Evolutionary conservation across 2,113 vertebrate species (phyloP).

Genomic region (Pogonocichla stellata): DNA sequence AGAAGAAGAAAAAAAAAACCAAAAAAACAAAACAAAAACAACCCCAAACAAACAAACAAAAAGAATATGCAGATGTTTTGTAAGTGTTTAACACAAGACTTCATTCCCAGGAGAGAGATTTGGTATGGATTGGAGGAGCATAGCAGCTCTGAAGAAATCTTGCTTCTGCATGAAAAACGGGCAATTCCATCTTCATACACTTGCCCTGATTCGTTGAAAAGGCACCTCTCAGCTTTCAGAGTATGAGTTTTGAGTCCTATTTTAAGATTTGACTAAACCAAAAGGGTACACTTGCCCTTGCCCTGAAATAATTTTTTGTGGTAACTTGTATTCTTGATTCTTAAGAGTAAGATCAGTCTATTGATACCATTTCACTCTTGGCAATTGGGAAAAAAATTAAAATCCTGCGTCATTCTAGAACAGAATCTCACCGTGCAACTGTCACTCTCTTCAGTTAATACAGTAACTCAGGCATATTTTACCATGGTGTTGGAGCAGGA

Average conservation of each 20-base stretch:
- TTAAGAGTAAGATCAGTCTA: neutral
- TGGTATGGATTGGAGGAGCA: neutral
- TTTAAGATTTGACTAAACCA: neutral
- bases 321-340: neutral
- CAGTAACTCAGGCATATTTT: neutral
- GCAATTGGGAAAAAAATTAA: neutral
- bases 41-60: too few species aligned
- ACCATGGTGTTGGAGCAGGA: neutral
- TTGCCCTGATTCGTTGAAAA: neutral
- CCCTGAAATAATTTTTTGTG: neutral
- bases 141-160: neutral
- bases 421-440: neutral
- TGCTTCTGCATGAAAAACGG: neutral
- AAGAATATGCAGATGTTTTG: neutral
- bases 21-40: neutral
- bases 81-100: neutral
- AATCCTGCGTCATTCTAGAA: neutral
- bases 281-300: neutral
- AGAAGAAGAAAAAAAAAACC: accelerated
- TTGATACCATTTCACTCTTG: neutral
- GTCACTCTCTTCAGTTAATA: neutral
- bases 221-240: neutral
- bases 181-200: neutral
- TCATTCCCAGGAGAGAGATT: neutral
- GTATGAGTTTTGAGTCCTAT: neutral